Conservation (phyloP, 2,113 vertebrate species). For the Lampris incognitus region DNA sequence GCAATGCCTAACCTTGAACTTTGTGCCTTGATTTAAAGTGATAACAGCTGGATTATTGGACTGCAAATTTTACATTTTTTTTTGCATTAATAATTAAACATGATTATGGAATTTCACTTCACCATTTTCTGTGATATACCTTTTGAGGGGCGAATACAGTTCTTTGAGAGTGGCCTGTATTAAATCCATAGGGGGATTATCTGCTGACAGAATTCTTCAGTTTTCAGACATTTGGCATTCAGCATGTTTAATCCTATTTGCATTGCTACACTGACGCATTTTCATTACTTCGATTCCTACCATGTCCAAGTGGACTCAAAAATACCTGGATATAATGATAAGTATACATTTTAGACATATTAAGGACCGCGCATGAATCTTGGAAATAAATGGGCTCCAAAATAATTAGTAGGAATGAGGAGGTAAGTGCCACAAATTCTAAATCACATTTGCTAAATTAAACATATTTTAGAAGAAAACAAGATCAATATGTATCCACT, state of each 20-base stretch:
- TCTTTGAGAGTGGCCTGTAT: conserved; percentile 68
- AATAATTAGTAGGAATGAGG: not conserved
- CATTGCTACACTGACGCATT: conserved; percentile 87
- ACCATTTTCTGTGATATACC: conserved; percentile 49
- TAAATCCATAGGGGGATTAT: conserved; percentile 81
- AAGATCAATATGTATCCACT: not conserved
- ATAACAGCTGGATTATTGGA: conserved; percentile 5
- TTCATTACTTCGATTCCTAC: conserved; percentile 85
- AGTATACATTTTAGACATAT: conserved; percentile 69
- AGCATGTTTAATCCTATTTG: conserved; percentile 91
- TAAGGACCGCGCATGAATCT: conserved; percentile 58
- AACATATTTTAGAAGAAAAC: not conserved
- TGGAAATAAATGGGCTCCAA: conserved; percentile 1
- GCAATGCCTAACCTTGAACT: too few relatives aligned
- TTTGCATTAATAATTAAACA: conserved; percentile 20
- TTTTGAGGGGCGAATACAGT: conserved; percentile 59
- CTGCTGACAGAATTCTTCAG: conserved; percentile 81
- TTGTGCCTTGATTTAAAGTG: not conserved
- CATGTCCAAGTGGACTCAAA: conserved; percentile 78
- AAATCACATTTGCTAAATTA: not conserved
- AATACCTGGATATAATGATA: conserved; percentile 82
- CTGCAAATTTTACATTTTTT: not conserved
- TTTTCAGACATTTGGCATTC: conserved; percentile 84
- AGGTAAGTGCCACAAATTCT: conserved; percentile 7
- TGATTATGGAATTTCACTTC: conserved; percentile 8